Conservation (phyloP, 2,888 invertebrate genomes). For the Perizoma flavofasciatum region DNA sequence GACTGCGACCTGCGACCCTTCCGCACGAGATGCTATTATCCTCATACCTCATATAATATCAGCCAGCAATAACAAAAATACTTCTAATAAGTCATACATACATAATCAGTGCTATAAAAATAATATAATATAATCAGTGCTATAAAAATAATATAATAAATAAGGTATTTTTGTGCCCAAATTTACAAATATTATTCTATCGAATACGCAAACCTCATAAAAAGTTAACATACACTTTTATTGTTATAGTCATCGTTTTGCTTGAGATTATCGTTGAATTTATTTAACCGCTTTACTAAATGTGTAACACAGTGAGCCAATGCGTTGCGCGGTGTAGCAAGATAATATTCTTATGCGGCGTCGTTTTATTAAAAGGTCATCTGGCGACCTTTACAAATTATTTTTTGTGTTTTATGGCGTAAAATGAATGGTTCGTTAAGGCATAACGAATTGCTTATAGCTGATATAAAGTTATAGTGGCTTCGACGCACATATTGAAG, state of each 20-base stretch:
- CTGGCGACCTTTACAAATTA: constrained; percentile 63
- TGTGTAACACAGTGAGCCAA: constrained; percentile 41
- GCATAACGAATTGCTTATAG: constrained; percentile 76
- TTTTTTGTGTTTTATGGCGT: constrained; percentile 65
- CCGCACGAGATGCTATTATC: constrained; percentile 35
- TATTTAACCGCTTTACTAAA: constrained; percentile 38
- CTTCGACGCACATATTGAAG: constrained; percentile 69
- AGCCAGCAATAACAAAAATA: constrained; percentile 1
- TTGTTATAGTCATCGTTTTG: constrained; percentile 36
- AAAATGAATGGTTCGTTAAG: constrained; percentile 66
- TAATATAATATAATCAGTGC: constrained; percentile 15
- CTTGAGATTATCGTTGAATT: constrained; percentile 34
- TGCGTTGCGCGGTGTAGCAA: constrained; percentile 18
- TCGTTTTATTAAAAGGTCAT: constrained; percentile 52
- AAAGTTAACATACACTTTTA: constrained; percentile 35
- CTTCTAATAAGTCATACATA: constrained; percentile 3
- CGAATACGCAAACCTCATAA: constrained; percentile 36
- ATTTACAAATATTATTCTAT: constrained; percentile 30
- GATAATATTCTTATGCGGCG: constrained; percentile 40
- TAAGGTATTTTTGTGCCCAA: constrained; percentile 35
- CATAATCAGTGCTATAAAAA: constrained; percentile 9
- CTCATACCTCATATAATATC: constrained; percentile 28
- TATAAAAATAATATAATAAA: too few species aligned
- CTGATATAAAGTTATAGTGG: constrained; percentile 67
- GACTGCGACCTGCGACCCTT: constrained; percentile 50